Base-by-base conservation (phyloP, 2,113 vertebrate genomes). In the Eupsittula cactorum region DNA sequence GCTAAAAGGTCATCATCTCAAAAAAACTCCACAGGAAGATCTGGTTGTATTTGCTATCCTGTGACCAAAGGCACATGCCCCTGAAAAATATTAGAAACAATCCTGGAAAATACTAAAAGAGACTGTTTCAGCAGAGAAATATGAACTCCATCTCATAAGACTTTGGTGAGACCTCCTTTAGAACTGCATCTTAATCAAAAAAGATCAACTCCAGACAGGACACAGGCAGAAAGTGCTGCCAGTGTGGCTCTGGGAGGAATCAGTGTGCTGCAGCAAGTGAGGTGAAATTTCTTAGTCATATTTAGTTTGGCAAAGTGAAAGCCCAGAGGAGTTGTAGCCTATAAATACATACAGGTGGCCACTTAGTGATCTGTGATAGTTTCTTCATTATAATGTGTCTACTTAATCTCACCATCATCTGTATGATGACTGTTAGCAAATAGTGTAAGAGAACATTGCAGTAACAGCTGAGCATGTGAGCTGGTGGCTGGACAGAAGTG, bases 41-140 rank as follows among this genome's bases (percentile, higher is more conserved):
- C 16, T 82, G 20, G 3, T 71, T 74, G 7, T 70, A 63, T 59
- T 82, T 74, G 18, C 24, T 77, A 42, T 10, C 4, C 14, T 37
- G 17, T 85, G 33, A 57, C 37, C 8, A 81, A 65, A 69, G 64
- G 10, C 37, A 65, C 0, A 0, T 18, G 10, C 35, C 50, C 63
- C n/a, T 47, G 16, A 63, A 95, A 95, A 78, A 63, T 63, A 67
- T 2, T 19, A 81, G 80, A 86, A 91, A 52, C 35, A 57, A 39
- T 57, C 11, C 24, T 28, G 74, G 50, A 37, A 78, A 81, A 31
- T 92, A 65, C 18, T 42, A 4, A 4, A 71, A 67, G 29, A 29
- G 8, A 52, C 19, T 31, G 6, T 55, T 90, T 82, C 35, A 73
- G 42, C 20, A 88, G 21, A 71, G 6, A 20, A 33, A n/a, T 59